Evolutionary conservation across 1,140 invertebrate genomes (phyloP).

Genomic region (Drosophila sechellia): DNA sequence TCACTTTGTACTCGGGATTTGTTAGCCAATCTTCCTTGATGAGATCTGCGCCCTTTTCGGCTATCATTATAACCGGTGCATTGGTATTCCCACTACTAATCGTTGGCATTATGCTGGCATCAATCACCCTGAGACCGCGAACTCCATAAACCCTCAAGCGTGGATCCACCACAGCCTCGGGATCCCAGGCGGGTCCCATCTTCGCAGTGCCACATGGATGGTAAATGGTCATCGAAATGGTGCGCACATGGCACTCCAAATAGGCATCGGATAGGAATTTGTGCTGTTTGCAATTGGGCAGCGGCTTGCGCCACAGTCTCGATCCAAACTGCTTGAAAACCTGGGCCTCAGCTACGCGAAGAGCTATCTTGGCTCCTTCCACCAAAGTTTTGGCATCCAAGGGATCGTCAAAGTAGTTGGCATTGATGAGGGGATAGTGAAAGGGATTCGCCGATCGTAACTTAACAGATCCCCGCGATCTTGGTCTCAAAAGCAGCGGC

Average conservation of each 20-base stretch:
- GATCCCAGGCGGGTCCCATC: slow-evolving; percentile 92
- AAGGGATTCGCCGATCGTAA: slow-evolving; percentile 92
- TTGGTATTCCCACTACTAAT: slow-evolving; percentile 93
- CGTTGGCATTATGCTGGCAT: slow-evolving; percentile 95
- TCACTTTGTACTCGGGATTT: slow-evolving; percentile 81
- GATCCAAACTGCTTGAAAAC: slow-evolving; percentile 93
- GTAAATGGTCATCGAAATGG: slow-evolving; percentile 94
- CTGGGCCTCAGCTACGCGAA: slow-evolving; percentile 89
- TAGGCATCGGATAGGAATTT: slow-evolving; percentile 91
- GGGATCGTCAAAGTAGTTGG: slow-evolving; percentile 94
- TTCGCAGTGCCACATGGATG: slow-evolving; percentile 92
- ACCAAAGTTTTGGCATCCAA: slow-evolving; percentile 91
- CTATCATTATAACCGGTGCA: slow-evolving; percentile 94
- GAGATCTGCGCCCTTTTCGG: slow-evolving; percentile 92
- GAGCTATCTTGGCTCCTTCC: slow-evolving; percentile 92
- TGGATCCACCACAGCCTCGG: slow-evolving; percentile 92
- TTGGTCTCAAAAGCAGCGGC: slow-evolving; percentile 91
- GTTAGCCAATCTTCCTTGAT: slow-evolving; percentile 90
- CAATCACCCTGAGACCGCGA: slow-evolving; percentile 91
- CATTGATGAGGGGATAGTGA: slow-evolving; percentile 93
- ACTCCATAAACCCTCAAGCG: slow-evolving; percentile 91
- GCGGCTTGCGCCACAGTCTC: slow-evolving; percentile 89
- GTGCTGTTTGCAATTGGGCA: slow-evolving; percentile 91
- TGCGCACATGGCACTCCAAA: slow-evolving; percentile 93
- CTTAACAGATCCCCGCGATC: slow-evolving; percentile 91